Conservation (phyloP, 2,797 vertebrate genomes). For the Girardinus metallicus region DNA sequence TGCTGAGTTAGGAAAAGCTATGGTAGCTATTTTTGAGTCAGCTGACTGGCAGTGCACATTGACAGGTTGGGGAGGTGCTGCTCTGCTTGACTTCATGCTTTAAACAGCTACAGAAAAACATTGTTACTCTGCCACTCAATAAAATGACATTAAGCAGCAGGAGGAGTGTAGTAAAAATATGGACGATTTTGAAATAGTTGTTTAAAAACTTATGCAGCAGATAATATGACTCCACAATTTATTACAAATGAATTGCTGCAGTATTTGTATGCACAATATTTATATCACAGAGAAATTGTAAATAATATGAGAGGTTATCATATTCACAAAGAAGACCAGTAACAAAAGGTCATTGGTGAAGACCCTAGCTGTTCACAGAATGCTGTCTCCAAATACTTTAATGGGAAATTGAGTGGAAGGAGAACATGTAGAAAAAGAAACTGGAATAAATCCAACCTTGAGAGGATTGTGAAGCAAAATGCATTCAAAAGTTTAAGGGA, state of each 20-base stretch:
- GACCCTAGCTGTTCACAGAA: not conserved
- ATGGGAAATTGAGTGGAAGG: not conserved
- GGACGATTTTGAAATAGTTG: not conserved
- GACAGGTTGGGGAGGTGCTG: not conserved
- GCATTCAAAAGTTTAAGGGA: not conserved
- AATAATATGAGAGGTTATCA: not conserved
- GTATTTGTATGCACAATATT: not conserved
- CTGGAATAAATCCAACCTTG: not conserved
- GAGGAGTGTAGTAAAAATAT: not conserved
- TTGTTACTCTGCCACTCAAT: constrained; percentile 1
- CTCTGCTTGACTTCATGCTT: not conserved
- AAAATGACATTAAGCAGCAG: not conserved
- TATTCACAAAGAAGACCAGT: not conserved
- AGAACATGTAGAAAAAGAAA: not conserved
- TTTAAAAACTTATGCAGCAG: not conserved
- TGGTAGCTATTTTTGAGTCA: not conserved
- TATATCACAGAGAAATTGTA: not conserved
- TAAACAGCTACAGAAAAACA: not conserved
- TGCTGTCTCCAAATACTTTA: not conserved
- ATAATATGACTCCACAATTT: not conserved
- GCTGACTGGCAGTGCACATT: not conserved
- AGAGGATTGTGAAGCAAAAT: not conserved
- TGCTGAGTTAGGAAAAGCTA: not conserved
- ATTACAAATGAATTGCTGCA: not conserved
- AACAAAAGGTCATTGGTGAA: not conserved